A percentile compares a stretch with the other conserved stretches of the same genome.
Conservation (phyloP, 2,888 invertebrate genomes). For the Elegia similella region DNA sequence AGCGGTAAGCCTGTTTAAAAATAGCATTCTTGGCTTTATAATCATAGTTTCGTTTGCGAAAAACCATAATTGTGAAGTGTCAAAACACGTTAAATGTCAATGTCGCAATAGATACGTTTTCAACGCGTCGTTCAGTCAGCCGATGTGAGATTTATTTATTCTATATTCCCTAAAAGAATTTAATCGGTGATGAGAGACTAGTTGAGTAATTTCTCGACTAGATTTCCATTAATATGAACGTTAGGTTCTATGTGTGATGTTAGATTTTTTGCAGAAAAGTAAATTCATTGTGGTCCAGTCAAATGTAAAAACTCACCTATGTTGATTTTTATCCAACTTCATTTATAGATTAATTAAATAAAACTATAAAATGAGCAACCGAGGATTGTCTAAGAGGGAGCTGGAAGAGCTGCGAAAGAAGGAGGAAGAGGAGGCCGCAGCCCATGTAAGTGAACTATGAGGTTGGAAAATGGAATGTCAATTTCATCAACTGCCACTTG, state of each 20-base stretch:
- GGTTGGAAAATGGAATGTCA: background rate
- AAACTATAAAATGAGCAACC: slow-evolving; percentile 70
- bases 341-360: background rate
- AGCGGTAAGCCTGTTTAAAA: too few relatives aligned
- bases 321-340: background rate
- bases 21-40: background rate
- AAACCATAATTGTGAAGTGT: background rate
- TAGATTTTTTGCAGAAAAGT: background rate
- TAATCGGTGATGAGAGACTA: background rate
- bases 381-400: slow-evolving; percentile 90
- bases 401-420: slow-evolving; percentile 92
- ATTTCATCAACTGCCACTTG: background rate
- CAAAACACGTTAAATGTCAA: too few relatives aligned
- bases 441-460: slow-evolving; percentile 83
- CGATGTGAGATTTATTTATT: background rate
- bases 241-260: background rate
- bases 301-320: background rate
- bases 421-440: slow-evolving; percentile 94
- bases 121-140: background rate
- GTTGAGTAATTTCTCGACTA: background rate
- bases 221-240: background rate
- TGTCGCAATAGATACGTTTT: background rate
- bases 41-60: background rate
- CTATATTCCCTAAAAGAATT: background rate
- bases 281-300: background rate